Base-by-base conservation (phyloP, 2,797 vertebrate species). In the Gobionotothen gibberifrons region DNA sequence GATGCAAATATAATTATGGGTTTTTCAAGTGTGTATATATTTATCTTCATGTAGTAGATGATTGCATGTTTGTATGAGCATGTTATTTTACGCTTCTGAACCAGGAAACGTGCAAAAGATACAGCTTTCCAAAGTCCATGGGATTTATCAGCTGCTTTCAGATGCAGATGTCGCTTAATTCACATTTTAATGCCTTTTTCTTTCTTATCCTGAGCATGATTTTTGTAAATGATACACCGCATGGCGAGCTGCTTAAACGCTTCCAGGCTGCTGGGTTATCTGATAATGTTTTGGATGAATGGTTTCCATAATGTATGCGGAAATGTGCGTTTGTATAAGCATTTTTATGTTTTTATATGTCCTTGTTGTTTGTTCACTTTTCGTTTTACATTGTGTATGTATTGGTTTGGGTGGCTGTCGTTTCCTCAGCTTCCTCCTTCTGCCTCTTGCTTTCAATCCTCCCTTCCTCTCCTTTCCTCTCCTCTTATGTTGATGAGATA, bases 401-500 rank as follows among this genome's bases (percentile, higher is more conserved):
- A 29, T 76, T 56, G 81, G 87, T 66, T 80, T 66, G 46, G 56
- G 68, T 85, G 83, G 82, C 74, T 74, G 59, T 81, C 83, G 62
- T 78, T 74, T 53, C 74, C 73, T 74, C 61, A 21, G 54, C 69
- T 51, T 74, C 74, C 69, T 75, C 68, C 76, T 54, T 48, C 53
- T 46, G 52, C 76, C 71, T 65, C 75, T 57, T 78, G 13, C 62
- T 74, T 44, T 69, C 67, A 75, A 53, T 59, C 62, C 69, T 66
- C 71, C 81, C 76, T 53, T 84, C 72, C 81, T 83, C 22, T 80
- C 83, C 75, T 84, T 57, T 81, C 87, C 86, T 89, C 72, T 85
- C 85, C 89, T 89, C 87, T 84, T 89, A 71, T 92, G 91, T 95
- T 96, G 93, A 95, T 92, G 93, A 94, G 94, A 95, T 95, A 95